A percentile compares a stretch with the other conserved stretches of the same genome.
Conservation (phyloP, 2,797 vertebrate species). For the Prunella strophiata region DNA sequence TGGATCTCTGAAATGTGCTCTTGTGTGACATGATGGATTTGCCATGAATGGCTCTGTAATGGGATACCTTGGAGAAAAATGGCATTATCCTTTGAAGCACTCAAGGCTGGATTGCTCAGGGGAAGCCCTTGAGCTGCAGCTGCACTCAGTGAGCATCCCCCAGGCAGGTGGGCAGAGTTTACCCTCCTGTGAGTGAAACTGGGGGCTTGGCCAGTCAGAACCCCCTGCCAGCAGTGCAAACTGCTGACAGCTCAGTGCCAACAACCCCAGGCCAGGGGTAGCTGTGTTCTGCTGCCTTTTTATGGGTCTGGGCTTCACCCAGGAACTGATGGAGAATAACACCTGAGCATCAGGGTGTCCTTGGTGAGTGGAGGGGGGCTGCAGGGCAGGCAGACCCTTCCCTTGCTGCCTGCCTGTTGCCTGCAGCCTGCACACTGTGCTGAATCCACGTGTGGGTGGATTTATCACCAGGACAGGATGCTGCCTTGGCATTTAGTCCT, state of each 20-base stretch:
- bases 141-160: neutral
- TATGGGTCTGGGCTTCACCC: neutral
- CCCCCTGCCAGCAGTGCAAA: neutral
- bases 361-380: neutral
- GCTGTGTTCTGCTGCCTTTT: neutral
- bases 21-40: neutral
- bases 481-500: neutral
- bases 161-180: neutral
- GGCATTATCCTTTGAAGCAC: neutral
- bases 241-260: neutral
- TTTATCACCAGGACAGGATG: neutral
- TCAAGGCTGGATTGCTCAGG: neutral
- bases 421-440: neutral
- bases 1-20: neutral
- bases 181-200: accelerated
- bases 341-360: neutral
- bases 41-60: neutral
- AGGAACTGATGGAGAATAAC: neutral
- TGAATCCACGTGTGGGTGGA: neutral
- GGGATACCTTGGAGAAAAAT: neutral
- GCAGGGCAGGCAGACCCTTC: neutral
- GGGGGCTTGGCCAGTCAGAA: neutral
- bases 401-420: neutral
- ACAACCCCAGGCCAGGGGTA: neutral
- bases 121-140: neutral